Evolutionary conservation across 2,888 invertebrate species (phyloP), one percentile per base, ranked within the genome.

Genomic region (Muschampia plurimacula): DNA sequence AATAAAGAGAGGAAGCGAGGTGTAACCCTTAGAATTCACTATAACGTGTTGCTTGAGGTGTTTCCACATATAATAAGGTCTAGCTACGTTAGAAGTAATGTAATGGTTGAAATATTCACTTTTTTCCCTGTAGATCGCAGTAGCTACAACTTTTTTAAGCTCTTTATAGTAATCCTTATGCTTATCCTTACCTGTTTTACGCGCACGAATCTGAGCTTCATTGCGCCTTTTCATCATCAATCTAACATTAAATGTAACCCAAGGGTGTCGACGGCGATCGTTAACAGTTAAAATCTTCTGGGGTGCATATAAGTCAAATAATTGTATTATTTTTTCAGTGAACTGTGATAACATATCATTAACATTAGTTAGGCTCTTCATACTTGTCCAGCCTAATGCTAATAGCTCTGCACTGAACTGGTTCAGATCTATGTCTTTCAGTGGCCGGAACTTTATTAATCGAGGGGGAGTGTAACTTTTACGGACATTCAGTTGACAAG

Each of bases 221-320:
- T 55, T 15, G 3, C 55, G 55, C 7, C 7, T n/a, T 13, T 55
- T 55, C 8, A 55, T 55, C 55, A 55, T 55, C 1, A 55, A n/a
- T n/a, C 55, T 55, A 13, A 55, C n/a, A 55, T 55, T 55, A 55
- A 7, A 55, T 10, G 55, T 55, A 7, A 55, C 55, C 55, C 55
- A 55, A 10, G 55, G 55, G n/a, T 55, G 55, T 55, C 2, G 32
- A 32, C 32, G 32, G 55, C 55, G 55, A n/a, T 55, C 55, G 10
- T 55, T 55, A 7, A 55, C 7, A 5, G 10, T 13, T 15, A 55
- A 12, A 55, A n/a, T 55, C n/a, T 55, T 55, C 2, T 13, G 13
- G 7, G 55, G 55, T 7, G 55, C 55, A n/a, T 55, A n/a, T 13
- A 55, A n/a, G n/a, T 55, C 55, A n/a, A 55, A 55, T n/a, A 55